Conservation (phyloP, 2,797 vertebrate genomes). For the Nyctibius grandis region DNA sequence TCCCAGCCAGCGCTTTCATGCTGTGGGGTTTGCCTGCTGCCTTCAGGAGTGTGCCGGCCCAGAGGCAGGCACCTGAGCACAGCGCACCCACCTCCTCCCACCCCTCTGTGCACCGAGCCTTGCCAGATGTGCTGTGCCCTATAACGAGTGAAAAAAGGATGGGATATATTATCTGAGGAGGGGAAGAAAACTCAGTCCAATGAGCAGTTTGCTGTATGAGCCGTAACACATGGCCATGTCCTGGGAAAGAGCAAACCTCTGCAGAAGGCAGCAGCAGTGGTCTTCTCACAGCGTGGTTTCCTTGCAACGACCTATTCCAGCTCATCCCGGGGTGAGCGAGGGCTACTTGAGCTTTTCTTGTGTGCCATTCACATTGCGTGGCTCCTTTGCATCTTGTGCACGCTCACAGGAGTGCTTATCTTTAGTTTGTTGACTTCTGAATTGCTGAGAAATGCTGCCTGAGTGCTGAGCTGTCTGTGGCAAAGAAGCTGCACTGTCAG, state of each 20-base stretch:
- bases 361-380: background rate
- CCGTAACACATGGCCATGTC: background rate
- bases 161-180: background rate
- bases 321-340: background rate
- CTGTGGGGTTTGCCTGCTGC: background rate
- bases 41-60: rapidly evolving
- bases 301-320: background rate
- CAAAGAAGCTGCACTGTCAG: background rate
- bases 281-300: background rate
- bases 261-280: background rate
- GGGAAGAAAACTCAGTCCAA: background rate
- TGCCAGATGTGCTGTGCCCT: background rate
- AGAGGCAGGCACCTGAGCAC: background rate
- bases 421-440: background rate
- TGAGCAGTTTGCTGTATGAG: background rate
- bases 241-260: background rate
- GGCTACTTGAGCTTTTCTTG: background rate
- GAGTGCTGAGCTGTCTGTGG: background rate
- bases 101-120: background rate
- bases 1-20: background rate
- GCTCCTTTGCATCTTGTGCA: background rate
- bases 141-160: background rate
- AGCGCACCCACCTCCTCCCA: background rate
- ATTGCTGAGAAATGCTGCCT: background rate
- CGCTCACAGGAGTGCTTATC: background rate